phyloP scores from a whole-genome alignment of 2,797 vertebrate species.

The Sarcoramphus papa region DNA sequence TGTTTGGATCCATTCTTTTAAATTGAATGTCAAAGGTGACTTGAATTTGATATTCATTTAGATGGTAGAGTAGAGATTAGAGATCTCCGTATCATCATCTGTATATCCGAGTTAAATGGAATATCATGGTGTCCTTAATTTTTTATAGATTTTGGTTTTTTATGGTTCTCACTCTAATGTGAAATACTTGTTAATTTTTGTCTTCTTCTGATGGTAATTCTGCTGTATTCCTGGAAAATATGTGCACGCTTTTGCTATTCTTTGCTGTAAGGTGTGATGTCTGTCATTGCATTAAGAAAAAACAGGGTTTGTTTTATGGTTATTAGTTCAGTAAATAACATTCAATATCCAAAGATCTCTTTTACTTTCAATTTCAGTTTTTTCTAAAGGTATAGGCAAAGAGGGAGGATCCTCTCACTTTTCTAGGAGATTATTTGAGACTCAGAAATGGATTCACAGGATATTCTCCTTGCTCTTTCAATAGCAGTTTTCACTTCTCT shows the following conservation, averaged over 20 bases:
- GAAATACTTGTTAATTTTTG: background rate
- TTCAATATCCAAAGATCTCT: background rate
- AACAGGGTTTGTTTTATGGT: background rate
- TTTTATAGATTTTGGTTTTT: background rate
- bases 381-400: background rate
- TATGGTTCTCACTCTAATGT: background rate
- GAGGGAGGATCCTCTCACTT: background rate
- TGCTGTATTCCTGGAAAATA: background rate
- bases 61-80: background rate
- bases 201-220: background rate
- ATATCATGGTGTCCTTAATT: background rate
- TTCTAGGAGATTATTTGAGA: background rate
- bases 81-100: background rate
- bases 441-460: background rate
- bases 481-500: conserved; percentile 40
- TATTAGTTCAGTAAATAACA: background rate
- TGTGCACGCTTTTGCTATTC: background rate
- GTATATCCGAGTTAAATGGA: background rate
- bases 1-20: background rate
- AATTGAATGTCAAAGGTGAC: background rate
- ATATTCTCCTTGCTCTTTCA: conserved; percentile 18
- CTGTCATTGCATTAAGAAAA: background rate
- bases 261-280: conserved; percentile 18
- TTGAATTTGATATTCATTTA: background rate
- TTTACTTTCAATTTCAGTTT: background rate